Conservation (phyloP, 2,888 invertebrate species). For the Mimas tiliae region DNA sequence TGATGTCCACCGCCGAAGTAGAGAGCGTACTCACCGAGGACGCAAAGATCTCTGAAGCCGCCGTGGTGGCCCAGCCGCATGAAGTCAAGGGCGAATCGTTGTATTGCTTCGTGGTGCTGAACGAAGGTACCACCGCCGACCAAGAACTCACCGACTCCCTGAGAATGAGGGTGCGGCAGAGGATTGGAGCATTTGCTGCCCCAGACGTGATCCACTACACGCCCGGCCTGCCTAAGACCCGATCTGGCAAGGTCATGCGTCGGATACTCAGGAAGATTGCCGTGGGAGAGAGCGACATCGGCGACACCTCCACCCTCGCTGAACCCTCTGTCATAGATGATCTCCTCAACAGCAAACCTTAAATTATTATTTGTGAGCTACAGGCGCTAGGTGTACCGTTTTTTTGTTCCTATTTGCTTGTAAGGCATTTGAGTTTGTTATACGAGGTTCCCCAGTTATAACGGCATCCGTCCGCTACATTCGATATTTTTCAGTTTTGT, state of each 20-base stretch:
- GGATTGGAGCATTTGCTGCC: constrained; percentile 98
- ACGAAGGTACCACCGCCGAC: constrained; percentile 89
- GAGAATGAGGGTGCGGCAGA: constrained; percentile 92
- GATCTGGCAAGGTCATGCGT: constrained; percentile 99
- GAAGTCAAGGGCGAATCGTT: constrained; percentile 98
- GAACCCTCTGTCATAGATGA: constrained; percentile 95
- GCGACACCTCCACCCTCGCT: constrained; percentile 97
- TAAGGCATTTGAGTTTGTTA: constrained; percentile 1
- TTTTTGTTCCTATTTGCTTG: constrained; percentile 24
- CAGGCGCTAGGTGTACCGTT: not conserved
- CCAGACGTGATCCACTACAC: constrained; percentile 98
- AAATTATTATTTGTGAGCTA: constrained; percentile 4
- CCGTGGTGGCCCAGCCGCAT: constrained; percentile 98
- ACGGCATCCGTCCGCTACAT: constrained; percentile 25
- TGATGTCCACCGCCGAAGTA: constrained; percentile 98
- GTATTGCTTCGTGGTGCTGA: constrained; percentile 98
- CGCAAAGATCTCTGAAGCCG: constrained; percentile 93
- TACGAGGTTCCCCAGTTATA: constrained; percentile 11
- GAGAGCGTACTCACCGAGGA: constrained; percentile 93
- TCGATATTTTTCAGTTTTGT: not conserved
- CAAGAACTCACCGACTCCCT: constrained; percentile 88
- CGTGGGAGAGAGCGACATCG: constrained; percentile 93
- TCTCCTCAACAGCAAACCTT: constrained; percentile 89
- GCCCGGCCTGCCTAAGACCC: constrained; percentile 96
- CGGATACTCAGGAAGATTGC: constrained; percentile 97